Conservation (phyloP, 2,797 vertebrate genomes). For the Melanogrammus aeglefinus region DNA sequence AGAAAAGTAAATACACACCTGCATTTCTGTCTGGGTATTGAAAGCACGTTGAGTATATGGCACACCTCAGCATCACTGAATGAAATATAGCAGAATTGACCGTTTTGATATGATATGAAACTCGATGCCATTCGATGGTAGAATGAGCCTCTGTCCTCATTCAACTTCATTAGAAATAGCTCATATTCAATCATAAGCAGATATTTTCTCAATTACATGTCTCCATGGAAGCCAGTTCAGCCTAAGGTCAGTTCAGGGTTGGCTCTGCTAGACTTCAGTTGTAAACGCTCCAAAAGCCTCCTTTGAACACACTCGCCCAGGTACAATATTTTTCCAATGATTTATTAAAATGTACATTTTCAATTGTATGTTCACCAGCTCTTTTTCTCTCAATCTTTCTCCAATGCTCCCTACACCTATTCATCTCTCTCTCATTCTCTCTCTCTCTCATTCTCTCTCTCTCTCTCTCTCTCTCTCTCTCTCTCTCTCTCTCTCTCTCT, state of each 20-base stretch:
- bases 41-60: background rate
- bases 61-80: background rate
- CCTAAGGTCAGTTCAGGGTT: background rate
- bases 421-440: too few relatives aligned
- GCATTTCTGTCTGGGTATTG: conserved; percentile 21
- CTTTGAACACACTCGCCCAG: too few relatives aligned
- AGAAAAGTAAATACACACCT: conserved; percentile 15
- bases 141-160: background rate
- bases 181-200: background rate
- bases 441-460: too few relatives aligned
- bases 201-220: background rate
- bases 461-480: too few relatives aligned
- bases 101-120: too few relatives aligned
- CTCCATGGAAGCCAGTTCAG: background rate
- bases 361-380: too few relatives aligned
- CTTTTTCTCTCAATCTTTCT: too few relatives aligned
- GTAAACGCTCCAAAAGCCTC: too few relatives aligned
- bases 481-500: too few relatives aligned
- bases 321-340: background rate
- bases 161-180: background rate
- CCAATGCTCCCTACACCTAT: too few relatives aligned
- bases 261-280: too few relatives aligned
- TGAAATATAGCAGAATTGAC: background rate
- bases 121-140: background rate
- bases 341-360: background rate